These are phyloP conservation scores for Limnephilus lunatus DNA, from an alignment of 2,888 invertebrate genomes.

Conservation along the genomic window DNA sequence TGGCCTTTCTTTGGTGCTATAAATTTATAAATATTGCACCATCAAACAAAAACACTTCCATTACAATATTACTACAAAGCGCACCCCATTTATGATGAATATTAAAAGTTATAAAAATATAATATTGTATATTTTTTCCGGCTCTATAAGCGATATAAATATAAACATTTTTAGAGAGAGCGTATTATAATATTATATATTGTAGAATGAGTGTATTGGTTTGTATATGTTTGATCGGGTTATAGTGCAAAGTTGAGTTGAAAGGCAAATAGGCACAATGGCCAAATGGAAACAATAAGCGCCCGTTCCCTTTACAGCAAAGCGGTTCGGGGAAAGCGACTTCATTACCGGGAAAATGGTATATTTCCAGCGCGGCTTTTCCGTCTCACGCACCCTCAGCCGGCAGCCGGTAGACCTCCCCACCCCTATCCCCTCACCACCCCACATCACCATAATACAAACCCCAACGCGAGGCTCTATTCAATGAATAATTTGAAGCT, in stretches of 20 bases:
- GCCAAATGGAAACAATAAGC: background rate
- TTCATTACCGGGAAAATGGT: conserved; percentile 47
- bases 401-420: background rate
- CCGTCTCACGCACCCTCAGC: background rate
- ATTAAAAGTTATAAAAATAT: background rate
- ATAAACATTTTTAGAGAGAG: background rate
- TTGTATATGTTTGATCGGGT: background rate
- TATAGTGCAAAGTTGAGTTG: background rate
- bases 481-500: background rate
- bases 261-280: conserved; percentile 21
- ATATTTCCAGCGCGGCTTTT: conserved; percentile 40
- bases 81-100: background rate
- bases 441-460: background rate
- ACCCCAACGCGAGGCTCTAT: background rate
- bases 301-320: conserved; percentile 28
- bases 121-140: too few species aligned
- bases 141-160: background rate
- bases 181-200: background rate
- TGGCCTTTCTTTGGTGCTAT: background rate
- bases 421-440: background rate
- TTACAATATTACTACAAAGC: background rate
- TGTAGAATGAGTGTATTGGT: background rate
- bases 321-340: conserved; percentile 46
- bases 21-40: background rate
- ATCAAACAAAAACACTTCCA: background rate